phyloP scores from a whole-genome alignment of 2,888 invertebrate species.

The Suillia variegata region DNA sequence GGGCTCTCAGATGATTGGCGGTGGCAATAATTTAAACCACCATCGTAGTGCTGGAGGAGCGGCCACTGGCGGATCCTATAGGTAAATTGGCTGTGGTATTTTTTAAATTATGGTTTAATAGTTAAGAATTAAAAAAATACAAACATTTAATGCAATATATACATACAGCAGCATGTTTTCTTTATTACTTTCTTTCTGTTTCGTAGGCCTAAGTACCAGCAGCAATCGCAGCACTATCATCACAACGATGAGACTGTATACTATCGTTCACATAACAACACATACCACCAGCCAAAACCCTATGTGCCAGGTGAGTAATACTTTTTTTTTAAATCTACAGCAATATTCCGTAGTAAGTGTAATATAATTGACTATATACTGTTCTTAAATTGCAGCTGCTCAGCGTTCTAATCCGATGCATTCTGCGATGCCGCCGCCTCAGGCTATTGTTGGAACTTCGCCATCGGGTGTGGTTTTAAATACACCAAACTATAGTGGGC shows the following conservation, averaged over 20 bases:
- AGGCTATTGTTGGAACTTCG: constrained; percentile 51
- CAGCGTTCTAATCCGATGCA: constrained; percentile 54
- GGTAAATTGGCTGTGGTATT: constrained; percentile 16
- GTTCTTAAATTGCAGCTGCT: constrained; percentile 37
- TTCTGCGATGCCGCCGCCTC: constrained; percentile 50
- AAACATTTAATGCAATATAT: too few species aligned
- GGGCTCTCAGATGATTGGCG: constrained; percentile 24
- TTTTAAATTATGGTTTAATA: too few species aligned
- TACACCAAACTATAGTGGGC: constrained; percentile 52
- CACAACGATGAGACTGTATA: constrained; percentile 58
- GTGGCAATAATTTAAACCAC: constrained; percentile 17
- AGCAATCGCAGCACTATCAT: constrained; percentile 53
- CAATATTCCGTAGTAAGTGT: too few species aligned
- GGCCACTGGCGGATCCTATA: constrained; percentile 31
- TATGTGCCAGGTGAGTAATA: constrained; percentile 51
- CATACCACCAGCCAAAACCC: constrained; percentile 55
- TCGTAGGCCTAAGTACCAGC: constrained; percentile 56
- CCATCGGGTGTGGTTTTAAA: constrained; percentile 52
- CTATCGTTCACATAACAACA: constrained; percentile 54
- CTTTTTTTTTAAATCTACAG: background rate
- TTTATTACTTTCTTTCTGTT: too few species aligned
- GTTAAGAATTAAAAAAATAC: too few species aligned
- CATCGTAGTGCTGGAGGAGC: constrained; percentile 24
- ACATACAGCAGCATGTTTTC: too few species aligned
- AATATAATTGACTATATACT: background rate